Evolutionary conservation across 2,888 invertebrate genomes (phyloP), one percentile per base, ranked within the genome.

Genomic region (Ophion ellenae): DNA sequence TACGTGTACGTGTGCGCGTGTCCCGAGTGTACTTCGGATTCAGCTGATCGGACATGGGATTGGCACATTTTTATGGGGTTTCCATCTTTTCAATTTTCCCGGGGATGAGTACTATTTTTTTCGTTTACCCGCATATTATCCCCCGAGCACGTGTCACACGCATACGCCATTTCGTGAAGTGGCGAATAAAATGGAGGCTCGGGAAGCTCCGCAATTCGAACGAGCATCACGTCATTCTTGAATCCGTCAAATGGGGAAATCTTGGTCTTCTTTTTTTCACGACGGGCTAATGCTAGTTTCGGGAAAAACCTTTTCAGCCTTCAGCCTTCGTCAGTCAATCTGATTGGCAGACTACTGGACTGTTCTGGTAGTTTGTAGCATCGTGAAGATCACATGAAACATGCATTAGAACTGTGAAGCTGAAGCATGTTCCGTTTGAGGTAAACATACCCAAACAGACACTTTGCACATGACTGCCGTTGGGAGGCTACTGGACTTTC

Each of bases 11-110:
- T 11, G 10, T 20, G 14, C 36, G 14, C 53, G 14, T 63, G 45
- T 73, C 69, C 71, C 80, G 63, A 83, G 80, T 83, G 74, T 47
- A n/a, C 70, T 75, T 63, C 40, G 64, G 59, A 74, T 75, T 57
- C 36, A 32, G 64, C 64, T 71, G 84, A 84, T 84, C 78, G 71
- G 70, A 81, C 86, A 71, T 81, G 86, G 81, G 78, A 84, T 86
- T 86, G 86, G 86, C 86, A 86, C 78, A 84, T 86, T 86, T 86
- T 86, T 81, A 86, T 86, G 86, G 84, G 84, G 74, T 86, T 86
- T 84, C 81, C 78, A 53, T 83, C 84, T 84, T 84, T 81, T 75
- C 69, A 64, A 77, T 78, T 80, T 66, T 70, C 57, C 40, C 40
- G 6, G 14, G 5, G 14, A 14, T 14, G 14, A 17, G 53, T 53